Base-by-base conservation (phyloP, 2,797 vertebrate genomes). In the Florisuga fusca region DNA sequence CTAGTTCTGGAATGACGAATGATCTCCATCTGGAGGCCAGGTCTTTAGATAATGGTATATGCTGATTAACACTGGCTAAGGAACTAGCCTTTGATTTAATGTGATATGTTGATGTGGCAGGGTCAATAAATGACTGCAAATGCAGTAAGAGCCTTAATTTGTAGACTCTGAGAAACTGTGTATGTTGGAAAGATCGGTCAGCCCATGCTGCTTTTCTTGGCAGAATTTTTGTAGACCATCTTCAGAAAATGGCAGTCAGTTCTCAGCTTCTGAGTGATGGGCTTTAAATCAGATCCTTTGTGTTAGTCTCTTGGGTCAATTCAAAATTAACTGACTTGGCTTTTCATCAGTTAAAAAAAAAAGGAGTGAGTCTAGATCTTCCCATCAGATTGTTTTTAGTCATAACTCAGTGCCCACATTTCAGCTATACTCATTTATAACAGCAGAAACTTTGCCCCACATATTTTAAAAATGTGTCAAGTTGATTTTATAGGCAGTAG, bases 401-500 rank as follows among this genome's bases (percentile, higher is more conserved):
- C 80, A 33, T 87, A 89, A 84, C 38, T 78, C n/a, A 14, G 58
- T 92, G 73, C 79, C 93, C 59, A 75, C 34, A 46, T 87, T 92
- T 91, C 51, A 86, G 33, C 48, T 92, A 31, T 66, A 20, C 48
- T 87, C 38, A 48, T 89, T 85, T 90, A 19, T 45, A 76, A 78
- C 19, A 87, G 69, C 33, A 89, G 82, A 95, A 93, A 89, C 46
- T 62, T 93, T 73, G 74, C 83, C 74, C 73, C n/a, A 41, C 29
- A 21, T 94, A 84, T 88, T 93, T 93, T 34, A 22, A 91, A 95
- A 87, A 87, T 29, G 63, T 90, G 79, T 71, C 63, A 80, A 79
- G 46, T 83, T 91, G 83, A 91, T 95, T 95, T 95, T 94, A 89
- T 68, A 89, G 87, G 82, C 84, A 95, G 93, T 94, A 93, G 76